Conservation (phyloP, 2,888 invertebrate species). For the Hyposoter dolosus region DNA sequence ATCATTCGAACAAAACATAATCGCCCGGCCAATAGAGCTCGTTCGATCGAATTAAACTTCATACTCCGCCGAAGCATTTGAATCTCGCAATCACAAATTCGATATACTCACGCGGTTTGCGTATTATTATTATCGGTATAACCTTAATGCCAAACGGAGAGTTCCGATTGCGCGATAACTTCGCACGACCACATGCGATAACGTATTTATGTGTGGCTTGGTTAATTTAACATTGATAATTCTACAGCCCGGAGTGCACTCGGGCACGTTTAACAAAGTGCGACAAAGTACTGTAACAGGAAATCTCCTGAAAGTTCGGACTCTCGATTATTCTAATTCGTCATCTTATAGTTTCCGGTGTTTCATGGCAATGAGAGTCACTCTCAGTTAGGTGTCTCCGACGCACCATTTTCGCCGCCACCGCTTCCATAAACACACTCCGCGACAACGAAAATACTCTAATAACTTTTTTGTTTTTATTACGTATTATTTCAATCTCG, state of each 20-base stretch:
- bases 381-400: conserved; percentile 31
- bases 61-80: not conserved
- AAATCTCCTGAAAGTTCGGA: conserved; percentile 3
- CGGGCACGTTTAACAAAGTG: not conserved
- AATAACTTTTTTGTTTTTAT: conserved; percentile 25
- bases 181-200: conserved; percentile 18
- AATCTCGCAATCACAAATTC: conserved; percentile 1
- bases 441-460: conserved; percentile 28
- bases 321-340: conserved; percentile 18
- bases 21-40: not conserved
- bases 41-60: not conserved
- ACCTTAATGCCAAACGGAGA: conserved; percentile 35
- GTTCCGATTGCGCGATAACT: conserved; percentile 16
- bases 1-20: not conserved
- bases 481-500: conserved; percentile 1
- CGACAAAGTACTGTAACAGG: not conserved
- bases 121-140: conserved; percentile 20
- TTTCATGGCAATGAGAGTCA: conserved; percentile 42
- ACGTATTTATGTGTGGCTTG: not conserved
- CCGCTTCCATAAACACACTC: conserved; percentile 27
- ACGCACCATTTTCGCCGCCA: conserved; percentile 39
- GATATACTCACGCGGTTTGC: conserved; percentile 23
- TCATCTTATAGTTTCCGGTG: conserved; percentile 36
- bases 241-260: not conserved
- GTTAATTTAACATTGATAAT: conserved; percentile 12